These are phyloP conservation scores for Leucosticte australis DNA, from an alignment of 2,113 vertebrate genomes.

Conservation along the genomic window DNA sequence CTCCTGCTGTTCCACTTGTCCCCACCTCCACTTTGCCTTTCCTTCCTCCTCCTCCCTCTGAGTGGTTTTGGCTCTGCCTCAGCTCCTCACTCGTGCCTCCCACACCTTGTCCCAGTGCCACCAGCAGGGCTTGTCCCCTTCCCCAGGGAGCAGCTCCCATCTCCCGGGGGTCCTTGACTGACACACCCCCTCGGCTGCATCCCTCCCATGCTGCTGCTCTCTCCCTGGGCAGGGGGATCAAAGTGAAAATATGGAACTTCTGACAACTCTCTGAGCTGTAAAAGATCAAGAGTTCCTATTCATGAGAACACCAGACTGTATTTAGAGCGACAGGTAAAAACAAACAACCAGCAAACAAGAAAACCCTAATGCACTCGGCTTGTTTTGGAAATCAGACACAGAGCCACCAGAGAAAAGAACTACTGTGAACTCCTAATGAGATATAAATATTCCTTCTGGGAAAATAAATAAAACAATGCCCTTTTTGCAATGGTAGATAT, in stretches of 20 bases:
- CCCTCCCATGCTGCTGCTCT: not conserved
- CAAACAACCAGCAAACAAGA: not conserved
- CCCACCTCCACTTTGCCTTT: not conserved
- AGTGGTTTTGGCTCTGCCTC: not conserved
- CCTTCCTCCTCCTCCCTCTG: not conserved
- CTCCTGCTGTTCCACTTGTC: not conserved
- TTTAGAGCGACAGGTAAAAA: not conserved
- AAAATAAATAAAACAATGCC: not conserved
- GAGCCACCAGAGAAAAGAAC: not conserved
- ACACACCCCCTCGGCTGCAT: not conserved
- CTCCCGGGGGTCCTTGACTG: too few relatives aligned
- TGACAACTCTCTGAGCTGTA: not conserved
- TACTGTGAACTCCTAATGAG: not conserved
- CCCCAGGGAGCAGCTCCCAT: not conserved
- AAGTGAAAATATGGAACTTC: not conserved
- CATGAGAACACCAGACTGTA: not conserved
- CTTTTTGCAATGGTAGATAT: not conserved
- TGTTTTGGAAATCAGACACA: not conserved
- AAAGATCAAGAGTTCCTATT: not conserved
- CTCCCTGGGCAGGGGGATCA: not conserved
- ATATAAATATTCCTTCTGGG: not conserved
- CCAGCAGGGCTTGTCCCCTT: not conserved
- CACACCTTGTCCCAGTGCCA: not conserved
- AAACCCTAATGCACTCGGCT: not conserved
- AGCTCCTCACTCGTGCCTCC: not conserved